phyloP scores from a whole-genome alignment of 2,797 vertebrate genomes.

The Xenops minutus region DNA sequence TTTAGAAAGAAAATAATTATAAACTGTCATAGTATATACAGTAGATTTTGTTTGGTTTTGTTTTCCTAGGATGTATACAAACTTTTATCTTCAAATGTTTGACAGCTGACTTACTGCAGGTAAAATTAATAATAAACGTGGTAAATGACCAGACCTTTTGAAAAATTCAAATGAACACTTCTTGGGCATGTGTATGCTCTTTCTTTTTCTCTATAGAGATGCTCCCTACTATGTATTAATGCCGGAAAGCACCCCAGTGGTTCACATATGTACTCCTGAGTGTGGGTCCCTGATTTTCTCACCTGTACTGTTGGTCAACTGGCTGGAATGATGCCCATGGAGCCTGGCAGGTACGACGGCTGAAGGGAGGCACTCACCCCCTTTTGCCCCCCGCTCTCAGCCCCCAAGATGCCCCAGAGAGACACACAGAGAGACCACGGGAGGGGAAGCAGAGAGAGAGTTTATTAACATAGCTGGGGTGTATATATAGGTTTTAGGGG shows the following conservation, averaged over 20 bases:
- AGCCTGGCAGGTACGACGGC: fast-evolving
- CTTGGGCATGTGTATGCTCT: background rate
- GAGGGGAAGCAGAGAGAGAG: no score
- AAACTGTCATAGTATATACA: background rate
- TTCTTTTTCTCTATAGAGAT: background rate
- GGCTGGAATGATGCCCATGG: background rate
- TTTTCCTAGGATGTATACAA: background rate
- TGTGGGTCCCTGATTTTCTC: background rate
- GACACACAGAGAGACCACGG: no score
- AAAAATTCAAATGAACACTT: background rate
- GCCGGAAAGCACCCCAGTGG: background rate
- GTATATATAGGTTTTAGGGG: no score
- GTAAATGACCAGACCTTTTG: background rate
- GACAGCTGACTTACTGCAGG: background rate
- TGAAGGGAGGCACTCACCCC: no score
- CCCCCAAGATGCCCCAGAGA: no score
- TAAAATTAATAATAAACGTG: background rate
- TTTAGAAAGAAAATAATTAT: background rate
- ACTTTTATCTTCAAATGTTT: background rate
- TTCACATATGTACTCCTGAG: fast-evolving
- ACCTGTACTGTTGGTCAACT: fast-evolving
- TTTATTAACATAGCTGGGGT: no score
- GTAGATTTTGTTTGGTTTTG: background rate
- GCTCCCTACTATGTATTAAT: background rate
- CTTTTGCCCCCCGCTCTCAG: no score